Evolutionary conservation across 2,113 vertebrate genomes (phyloP).

Genomic region (Clarias macrocephalus): DNA sequence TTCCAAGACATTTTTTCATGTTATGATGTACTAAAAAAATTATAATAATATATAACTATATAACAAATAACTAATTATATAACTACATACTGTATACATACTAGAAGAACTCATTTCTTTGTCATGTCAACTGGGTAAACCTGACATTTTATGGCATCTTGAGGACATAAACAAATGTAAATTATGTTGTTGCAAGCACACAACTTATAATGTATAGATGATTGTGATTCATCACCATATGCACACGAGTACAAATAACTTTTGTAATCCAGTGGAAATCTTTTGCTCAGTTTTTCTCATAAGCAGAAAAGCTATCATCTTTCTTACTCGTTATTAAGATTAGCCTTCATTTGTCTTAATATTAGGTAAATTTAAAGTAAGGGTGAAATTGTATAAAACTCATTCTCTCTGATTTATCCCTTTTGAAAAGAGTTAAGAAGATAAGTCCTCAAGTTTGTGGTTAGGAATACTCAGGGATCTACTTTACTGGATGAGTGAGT

Average conservation of each 20-base stretch:
- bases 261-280: background rate
- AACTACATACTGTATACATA: too few relatives aligned
- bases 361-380: background rate
- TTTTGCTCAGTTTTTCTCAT: background rate
- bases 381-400: background rate
- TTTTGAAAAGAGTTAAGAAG: background rate
- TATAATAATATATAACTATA: too few relatives aligned
- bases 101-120: too few relatives aligned
- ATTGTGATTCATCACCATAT: background rate
- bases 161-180: background rate
- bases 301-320: background rate
- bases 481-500: constrained; percentile 11
- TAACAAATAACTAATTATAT: too few relatives aligned
- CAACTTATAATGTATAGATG: background rate
- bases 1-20: too few relatives aligned
- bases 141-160: background rate
- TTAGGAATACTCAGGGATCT: constrained; percentile 12
- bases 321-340: background rate
- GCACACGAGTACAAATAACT: background rate
- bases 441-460: constrained; percentile 6
- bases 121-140: background rate
- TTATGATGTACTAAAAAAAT: too few relatives aligned
- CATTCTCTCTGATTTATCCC: background rate
- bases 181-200: background rate
- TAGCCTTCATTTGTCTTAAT: background rate